These are phyloP conservation scores for Steatornis caripensis DNA, from an alignment of 2,113 vertebrate genomes.

Conservation along the genomic window DNA sequence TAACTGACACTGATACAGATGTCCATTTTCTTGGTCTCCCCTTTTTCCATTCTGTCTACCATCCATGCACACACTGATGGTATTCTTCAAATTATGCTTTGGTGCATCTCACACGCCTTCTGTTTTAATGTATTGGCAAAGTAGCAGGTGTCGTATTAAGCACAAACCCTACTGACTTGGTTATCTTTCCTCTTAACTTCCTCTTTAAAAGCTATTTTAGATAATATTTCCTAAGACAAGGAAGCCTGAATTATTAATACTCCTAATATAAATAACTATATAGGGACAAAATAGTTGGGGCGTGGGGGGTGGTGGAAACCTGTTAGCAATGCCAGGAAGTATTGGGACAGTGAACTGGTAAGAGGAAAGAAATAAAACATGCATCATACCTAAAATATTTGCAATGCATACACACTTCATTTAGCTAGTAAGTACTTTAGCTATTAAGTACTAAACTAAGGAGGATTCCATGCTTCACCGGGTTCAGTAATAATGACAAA, in stretches of 20 bases:
- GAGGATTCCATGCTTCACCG: background rate
- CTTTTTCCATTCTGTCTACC: background rate
- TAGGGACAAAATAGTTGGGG: background rate
- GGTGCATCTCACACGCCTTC: background rate
- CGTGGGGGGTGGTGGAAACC: too few relatives aligned
- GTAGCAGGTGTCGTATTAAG: background rate
- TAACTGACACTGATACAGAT: background rate
- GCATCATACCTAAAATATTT: background rate
- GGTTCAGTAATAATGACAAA: background rate
- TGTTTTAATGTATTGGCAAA: background rate
- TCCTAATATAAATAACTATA: background rate
- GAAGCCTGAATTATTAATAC: background rate
- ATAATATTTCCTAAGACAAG: background rate
- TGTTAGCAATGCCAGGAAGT: background rate
- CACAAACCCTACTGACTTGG: background rate
- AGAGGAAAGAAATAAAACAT: background rate
- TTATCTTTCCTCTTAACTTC: background rate
- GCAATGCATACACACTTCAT: background rate
- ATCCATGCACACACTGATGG: background rate
- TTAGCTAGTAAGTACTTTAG: background rate
- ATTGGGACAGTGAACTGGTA: background rate
- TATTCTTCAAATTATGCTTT: background rate
- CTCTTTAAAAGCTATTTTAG: background rate
- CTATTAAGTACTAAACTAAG: background rate
- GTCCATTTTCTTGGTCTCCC: background rate